These are phyloP conservation scores for Clarias macrocephalus DNA, from an alignment of 2,113 vertebrate species.

Conservation along the genomic window DNA sequence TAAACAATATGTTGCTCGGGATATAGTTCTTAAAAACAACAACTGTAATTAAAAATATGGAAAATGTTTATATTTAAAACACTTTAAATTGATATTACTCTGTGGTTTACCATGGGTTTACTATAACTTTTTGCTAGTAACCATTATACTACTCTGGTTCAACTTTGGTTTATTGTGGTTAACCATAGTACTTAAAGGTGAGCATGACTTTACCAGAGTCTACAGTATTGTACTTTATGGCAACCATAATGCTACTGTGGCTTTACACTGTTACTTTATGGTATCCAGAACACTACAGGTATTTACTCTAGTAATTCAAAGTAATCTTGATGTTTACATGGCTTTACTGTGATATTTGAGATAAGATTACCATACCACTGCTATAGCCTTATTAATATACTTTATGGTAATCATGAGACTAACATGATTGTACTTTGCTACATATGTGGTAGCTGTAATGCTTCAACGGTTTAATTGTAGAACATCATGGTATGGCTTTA, in stretches of 20 bases:
- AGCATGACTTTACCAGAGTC: background rate
- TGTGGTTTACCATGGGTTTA: conserved; percentile 8
- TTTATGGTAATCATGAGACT: background rate
- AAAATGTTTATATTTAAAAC: background rate
- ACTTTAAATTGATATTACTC: background rate
- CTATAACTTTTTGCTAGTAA: background rate
- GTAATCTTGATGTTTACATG: background rate
- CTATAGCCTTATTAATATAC: background rate
- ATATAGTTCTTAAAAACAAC: background rate
- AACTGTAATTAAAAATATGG: background rate
- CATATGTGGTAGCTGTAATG: background rate
- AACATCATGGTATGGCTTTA: too few species aligned
- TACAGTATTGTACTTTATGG: background rate
- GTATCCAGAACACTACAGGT: background rate
- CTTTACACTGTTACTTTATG: background rate
- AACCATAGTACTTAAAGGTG: conserved; percentile 9
- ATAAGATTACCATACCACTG: background rate
- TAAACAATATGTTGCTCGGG: background rate
- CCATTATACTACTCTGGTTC: background rate
- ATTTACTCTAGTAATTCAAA: background rate
- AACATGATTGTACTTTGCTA: background rate
- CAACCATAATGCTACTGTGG: background rate
- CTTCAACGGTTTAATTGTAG: too few species aligned
- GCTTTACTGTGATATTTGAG: background rate
- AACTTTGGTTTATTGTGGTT: background rate